Percentiles rank a stretch among this genome's conserved stretches.
These are phyloP conservation scores for Alcis repandata DNA, from an alignment of 2,888 invertebrate genomes.

Conservation along the genomic window DNA sequence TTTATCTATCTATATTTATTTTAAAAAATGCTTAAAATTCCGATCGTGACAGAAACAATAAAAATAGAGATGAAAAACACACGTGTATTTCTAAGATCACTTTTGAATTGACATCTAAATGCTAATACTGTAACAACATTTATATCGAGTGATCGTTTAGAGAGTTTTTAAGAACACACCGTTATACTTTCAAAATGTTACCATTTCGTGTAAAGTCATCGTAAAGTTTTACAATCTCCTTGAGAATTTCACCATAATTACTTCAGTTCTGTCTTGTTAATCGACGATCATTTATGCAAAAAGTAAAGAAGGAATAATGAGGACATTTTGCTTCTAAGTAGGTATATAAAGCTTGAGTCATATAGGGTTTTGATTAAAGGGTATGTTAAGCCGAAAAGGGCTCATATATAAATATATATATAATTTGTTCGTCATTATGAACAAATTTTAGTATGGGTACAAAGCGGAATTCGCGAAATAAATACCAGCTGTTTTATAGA, in stretches of 20 bases:
- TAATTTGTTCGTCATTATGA: no score
- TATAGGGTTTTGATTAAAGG: no score
- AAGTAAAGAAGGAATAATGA: no score
- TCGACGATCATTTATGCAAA: no score
- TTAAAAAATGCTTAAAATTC: background rate
- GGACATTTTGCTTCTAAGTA: background rate
- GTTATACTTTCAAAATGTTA: slow-evolving; percentile 44
- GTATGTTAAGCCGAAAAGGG: no score
- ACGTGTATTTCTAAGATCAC: background rate
- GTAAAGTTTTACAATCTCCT: slow-evolving; percentile 19
- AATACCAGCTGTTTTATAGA: no score
- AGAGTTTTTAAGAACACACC: slow-evolving; percentile 39
- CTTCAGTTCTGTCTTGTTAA: background rate
- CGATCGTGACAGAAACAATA: background rate
- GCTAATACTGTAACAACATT: slow-evolving; percentile 17
- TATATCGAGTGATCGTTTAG: slow-evolving; percentile 19
- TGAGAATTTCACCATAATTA: slow-evolving; percentile 15
- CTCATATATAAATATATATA: no score
- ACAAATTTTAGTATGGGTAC: no score
- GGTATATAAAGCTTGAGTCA: background rate
- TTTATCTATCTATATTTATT: no score
- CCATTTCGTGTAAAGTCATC: slow-evolving; percentile 28
- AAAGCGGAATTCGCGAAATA: no score
- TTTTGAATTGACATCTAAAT: slow-evolving; percentile 1
- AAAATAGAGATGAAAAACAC: no score